These are phyloP conservation scores for Argyrosomus japonicus DNA, from an alignment of 2,113 vertebrate genomes.

Conservation along the genomic window DNA sequence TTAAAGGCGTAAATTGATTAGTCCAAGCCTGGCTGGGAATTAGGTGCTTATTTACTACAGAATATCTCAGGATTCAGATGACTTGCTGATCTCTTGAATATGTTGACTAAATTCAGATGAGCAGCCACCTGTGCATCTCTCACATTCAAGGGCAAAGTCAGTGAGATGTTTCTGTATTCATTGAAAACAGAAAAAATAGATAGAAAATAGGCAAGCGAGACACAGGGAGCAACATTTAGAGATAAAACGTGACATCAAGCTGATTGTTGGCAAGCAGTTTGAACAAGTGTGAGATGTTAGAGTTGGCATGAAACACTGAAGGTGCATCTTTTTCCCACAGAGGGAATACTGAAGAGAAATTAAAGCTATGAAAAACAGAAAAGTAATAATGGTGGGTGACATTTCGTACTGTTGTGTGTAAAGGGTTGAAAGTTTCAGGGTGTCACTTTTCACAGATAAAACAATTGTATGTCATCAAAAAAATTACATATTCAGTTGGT, in stretches of 20 bases:
- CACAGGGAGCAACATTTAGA: not conserved
- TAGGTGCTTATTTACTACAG: not conserved
- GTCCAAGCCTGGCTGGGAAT: not conserved
- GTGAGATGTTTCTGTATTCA: not conserved
- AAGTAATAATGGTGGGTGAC: not conserved
- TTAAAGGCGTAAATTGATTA: slow-evolving; percentile 3
- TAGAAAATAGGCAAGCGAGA: slow-evolving; percentile 6
- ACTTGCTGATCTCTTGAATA: not conserved
- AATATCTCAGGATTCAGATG: slow-evolving; percentile 17
- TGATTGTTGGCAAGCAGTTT: not conserved
- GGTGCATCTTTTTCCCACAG: not conserved
- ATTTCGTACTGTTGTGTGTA: not conserved
- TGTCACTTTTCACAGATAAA: not conserved
- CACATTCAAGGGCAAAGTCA: slow-evolving; percentile 18
- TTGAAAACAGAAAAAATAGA: not conserved
- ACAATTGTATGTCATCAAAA: not conserved
- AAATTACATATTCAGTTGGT: not conserved
- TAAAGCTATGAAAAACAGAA: not conserved
- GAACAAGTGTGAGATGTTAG: not conserved
- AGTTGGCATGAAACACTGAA: not conserved
- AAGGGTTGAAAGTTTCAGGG: not conserved
- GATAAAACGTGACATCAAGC: not conserved
- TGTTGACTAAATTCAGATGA: slow-evolving; percentile 25
- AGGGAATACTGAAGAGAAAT: not conserved
- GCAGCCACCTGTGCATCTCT: slow-evolving; percentile 38